Conservation (phyloP, 2,888 invertebrate species). For the Osedax fenrisi region DNA sequence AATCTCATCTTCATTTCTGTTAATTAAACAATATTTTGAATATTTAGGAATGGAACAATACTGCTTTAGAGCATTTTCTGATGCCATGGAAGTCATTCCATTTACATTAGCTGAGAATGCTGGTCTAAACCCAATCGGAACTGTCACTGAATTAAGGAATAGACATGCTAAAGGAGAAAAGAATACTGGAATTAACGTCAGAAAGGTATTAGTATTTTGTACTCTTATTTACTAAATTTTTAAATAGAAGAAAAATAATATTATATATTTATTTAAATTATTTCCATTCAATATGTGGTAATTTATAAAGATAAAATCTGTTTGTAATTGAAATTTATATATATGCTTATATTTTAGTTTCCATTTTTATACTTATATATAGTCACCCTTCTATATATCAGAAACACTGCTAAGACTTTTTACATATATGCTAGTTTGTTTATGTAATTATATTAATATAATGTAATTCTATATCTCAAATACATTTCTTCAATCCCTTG, state of each 20-base stretch:
- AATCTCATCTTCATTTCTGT: no score
- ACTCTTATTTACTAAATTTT: neutral
- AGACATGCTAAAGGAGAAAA: slow-evolving; percentile 75
- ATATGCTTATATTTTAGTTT: no score
- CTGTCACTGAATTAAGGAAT: slow-evolving; percentile 87
- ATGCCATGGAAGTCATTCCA: slow-evolving; percentile 84
- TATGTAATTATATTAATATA: no score
- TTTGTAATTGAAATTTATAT: no score
- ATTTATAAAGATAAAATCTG: no score
- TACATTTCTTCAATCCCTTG: no score
- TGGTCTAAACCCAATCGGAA: slow-evolving; percentile 80
- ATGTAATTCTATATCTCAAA: no score
- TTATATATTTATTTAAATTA: neutral
- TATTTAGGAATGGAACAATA: slow-evolving; percentile 66
- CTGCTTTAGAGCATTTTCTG: slow-evolving; percentile 84
- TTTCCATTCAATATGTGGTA: neutral
- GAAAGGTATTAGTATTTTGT: slow-evolving; percentile 53
- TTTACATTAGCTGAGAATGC: slow-evolving; percentile 82
- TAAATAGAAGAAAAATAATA: neutral
- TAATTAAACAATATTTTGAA: no score
- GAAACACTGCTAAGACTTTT: no score
- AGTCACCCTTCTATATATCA: no score
- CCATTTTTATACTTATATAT: no score
- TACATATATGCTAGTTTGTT: no score
- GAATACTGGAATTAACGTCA: slow-evolving; percentile 85